These are phyloP conservation scores for Seriola quinqueradiata DNA, from an alignment of 2,113 vertebrate genomes.

Conservation along the genomic window DNA sequence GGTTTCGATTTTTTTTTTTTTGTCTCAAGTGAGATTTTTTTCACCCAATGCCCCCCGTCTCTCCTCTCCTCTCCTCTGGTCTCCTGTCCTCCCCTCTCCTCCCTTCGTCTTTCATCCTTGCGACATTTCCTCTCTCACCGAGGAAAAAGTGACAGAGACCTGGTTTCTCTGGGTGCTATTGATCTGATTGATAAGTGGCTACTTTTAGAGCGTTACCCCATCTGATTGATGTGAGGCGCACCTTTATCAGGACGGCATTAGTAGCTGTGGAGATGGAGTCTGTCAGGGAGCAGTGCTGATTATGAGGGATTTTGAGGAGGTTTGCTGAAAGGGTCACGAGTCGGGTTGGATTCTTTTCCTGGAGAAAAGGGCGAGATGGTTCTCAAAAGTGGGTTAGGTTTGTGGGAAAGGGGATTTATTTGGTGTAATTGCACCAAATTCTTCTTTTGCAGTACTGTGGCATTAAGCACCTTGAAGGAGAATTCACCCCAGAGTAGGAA, in stretches of 20 bases:
- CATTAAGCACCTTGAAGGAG: conserved; percentile 34
- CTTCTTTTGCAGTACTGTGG: conserved; percentile 26
- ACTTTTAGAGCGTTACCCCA: conserved; percentile 60
- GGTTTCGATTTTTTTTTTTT: not conserved
- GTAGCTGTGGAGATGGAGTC: conserved; percentile 19
- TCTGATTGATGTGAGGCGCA: conserved; percentile 46
- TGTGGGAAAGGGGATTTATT: conserved; percentile 69
- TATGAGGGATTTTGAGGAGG: conserved; percentile 68
- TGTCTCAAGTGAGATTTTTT: conserved; percentile 37
- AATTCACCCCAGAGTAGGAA: conserved; percentile 20
- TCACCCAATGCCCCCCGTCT: not conserved
- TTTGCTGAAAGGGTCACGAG: conserved; percentile 64
- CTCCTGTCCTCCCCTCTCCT: not conserved
- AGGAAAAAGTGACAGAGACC: conserved; percentile 38
- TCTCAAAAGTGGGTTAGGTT: conserved; percentile 59
- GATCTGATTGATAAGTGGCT: conserved; percentile 69
- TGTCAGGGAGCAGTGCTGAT: conserved; percentile 60
- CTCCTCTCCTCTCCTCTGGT: not conserved
- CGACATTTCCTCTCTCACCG: conserved; percentile 37
- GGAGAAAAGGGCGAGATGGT: conserved; percentile 43
- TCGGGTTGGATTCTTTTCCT: conserved; percentile 61
- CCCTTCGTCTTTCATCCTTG: not conserved
- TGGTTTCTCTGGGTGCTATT: conserved; percentile 44
- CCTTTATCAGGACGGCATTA: conserved; percentile 47
- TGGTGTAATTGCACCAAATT: conserved; percentile 57